phyloP scores from a whole-genome alignment of 1,140 invertebrate genomes.

The Amyelois transitella region DNA sequence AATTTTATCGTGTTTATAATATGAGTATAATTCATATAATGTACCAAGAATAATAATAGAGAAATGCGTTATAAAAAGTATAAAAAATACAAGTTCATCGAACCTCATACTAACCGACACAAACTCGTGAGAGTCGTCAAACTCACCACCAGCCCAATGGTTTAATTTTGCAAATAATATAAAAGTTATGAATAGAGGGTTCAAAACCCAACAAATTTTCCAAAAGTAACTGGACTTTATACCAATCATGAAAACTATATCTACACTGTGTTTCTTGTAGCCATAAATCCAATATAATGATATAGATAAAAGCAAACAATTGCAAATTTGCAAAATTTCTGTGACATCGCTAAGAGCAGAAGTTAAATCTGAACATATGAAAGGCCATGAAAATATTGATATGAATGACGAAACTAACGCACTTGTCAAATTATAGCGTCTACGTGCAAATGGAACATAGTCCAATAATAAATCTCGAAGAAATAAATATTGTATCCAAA shows the following conservation, averaged over 20 bases:
- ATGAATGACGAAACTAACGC: conserved; percentile 23
- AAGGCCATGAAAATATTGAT: conserved; percentile 32
- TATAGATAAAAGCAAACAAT: conserved; percentile 42
- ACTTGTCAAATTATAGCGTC: conserved; percentile 25
- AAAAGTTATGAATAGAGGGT: conserved; percentile 32
- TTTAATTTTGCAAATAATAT: conserved; percentile 30
- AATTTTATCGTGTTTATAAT: conserved; percentile 17
- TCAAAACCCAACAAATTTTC: conserved; percentile 50
- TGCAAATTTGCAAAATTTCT: conserved; percentile 48
- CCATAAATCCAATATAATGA: conserved; percentile 58
- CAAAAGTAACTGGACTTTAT: conserved; percentile 53
- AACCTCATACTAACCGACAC: conserved; percentile 17
- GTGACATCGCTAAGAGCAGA: conserved; percentile 34
- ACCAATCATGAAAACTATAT: conserved; percentile 65
- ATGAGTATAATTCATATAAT: conserved; percentile 29
- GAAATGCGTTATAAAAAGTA: conserved; percentile 32
- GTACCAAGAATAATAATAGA: conserved; percentile 33
- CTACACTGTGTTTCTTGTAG: conserved; percentile 47
- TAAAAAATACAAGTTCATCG: conserved; percentile 32
- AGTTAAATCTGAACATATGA: conserved; percentile 51
- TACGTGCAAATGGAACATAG: conserved; percentile 17
- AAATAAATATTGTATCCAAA: conserved; percentile 47
- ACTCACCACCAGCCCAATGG: conserved; percentile 16
- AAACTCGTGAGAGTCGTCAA: conserved; percentile 20
- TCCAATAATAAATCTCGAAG: conserved; percentile 29